phyloP scores from a whole-genome alignment of 2,888 invertebrate species.

The Hypsopygia costalis region DNA sequence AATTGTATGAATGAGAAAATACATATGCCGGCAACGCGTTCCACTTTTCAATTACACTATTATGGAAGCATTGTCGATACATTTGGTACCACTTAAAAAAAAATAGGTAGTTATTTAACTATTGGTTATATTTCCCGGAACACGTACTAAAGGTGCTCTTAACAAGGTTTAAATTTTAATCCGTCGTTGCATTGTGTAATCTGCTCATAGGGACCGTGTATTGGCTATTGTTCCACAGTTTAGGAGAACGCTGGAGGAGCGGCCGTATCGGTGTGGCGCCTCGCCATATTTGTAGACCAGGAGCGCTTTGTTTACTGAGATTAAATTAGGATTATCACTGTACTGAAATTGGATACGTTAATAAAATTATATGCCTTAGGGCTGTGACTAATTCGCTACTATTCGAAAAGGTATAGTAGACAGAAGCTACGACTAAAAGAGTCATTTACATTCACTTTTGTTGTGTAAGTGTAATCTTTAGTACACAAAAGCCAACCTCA shows the following conservation, averaged over 20 bases:
- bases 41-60: too few relatives aligned
- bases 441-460: too few relatives aligned
- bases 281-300: conserved; percentile 4
- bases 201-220: background rate
- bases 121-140: too few relatives aligned
- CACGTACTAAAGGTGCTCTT: background rate
- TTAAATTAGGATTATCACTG: background rate
- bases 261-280: conserved; percentile 5
- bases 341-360: background rate
- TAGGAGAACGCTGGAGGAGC: background rate
- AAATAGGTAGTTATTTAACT: too few relatives aligned
- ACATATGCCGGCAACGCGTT: too few relatives aligned
- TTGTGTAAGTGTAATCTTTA: too few relatives aligned
- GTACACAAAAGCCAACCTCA: too few relatives aligned
- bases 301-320: background rate
- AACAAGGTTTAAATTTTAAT: background rate
- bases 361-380: background rate
- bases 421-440: too few relatives aligned
- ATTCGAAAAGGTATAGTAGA: too few relatives aligned
- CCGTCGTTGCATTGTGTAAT: background rate
- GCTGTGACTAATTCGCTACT: background rate
- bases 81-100: too few relatives aligned
- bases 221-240: conserved; percentile 1
- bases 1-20: too few relatives aligned
- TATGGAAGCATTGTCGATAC: too few relatives aligned